phyloP scores from a whole-genome alignment of 1,140 invertebrate species.

The Drosophila lacteicornis region DNA sequence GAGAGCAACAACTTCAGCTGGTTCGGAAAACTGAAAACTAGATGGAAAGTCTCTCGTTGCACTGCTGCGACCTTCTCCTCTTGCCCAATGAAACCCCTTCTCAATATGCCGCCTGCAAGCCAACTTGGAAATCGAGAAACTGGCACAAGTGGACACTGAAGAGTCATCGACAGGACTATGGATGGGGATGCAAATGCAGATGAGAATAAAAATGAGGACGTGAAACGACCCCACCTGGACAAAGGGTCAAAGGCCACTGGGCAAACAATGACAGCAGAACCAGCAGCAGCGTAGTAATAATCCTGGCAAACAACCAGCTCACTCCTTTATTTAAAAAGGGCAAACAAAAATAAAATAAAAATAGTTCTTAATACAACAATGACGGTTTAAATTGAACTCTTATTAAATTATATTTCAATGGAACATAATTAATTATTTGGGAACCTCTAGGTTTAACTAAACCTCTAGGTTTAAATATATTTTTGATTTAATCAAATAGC shows the following conservation, averaged over 20 bases:
- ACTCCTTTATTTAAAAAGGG: neutral
- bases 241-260: slow-evolving; percentile 55
- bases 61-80: slow-evolving; percentile 26
- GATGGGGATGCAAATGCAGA: slow-evolving; percentile 22
- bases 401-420: too few species aligned
- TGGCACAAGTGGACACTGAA: slow-evolving; percentile 65
- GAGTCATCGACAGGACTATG: slow-evolving; percentile 34
- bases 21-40: slow-evolving; percentile 19
- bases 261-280: slow-evolving; percentile 35
- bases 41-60: slow-evolving; percentile 14
- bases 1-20: slow-evolving; percentile 23
- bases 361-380: neutral
- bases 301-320: neutral
- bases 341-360: neutral
- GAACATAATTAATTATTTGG: too few species aligned
- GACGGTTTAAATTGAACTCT: too few species aligned
- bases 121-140: slow-evolving; percentile 49
- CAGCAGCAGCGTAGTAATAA: slow-evolving; percentile 20
- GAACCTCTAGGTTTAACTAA: too few species aligned
- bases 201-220: slow-evolving; percentile 11
- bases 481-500: too few species aligned
- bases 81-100: neutral
- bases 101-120: neutral
- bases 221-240: slow-evolving; percentile 25
- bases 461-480: too few species aligned